Base-by-base conservation (phyloP, 2,797 vertebrate species). In the Lateolabrax maculatus region DNA sequence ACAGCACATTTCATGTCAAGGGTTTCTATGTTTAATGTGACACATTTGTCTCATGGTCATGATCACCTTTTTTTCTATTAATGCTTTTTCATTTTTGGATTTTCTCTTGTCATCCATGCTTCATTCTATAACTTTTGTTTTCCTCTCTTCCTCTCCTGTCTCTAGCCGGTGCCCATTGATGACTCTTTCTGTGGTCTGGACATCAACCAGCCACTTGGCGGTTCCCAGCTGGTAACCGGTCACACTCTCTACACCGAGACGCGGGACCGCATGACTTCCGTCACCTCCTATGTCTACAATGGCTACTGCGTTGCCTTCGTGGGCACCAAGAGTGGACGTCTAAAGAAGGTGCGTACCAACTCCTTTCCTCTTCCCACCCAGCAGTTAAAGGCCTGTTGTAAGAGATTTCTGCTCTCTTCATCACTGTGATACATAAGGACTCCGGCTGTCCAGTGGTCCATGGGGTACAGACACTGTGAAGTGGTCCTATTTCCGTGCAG, bases 131-230 rank as follows among this genome's bases (percentile, higher is more conserved):
- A 78, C 48, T 10, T 57, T 1, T 37, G n/a, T 57, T 62, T 3
- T 19, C 5, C 21, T 70, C 21, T 55, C 52, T n/a, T n/a, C n/a
- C n/a, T n/a, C n/a, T n/a, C n/a, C n/a, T 71, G 29, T 23, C 65
- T 89, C 41, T 83, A 99, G 98, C 98, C 98, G 1, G 98, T 99
- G 68, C 98, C 98, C 77, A 99, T 99, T 0, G 98, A 99, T 25
- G 98, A 99, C 93, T 97, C 97, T 9, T 99, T 99, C 96, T 99
- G 98, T 0, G 98, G 98, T 65, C 93, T 99, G 52, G 98, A 99
- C 95, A 99, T 99, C 95, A 99, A 99, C 95, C 98, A 99, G 93
- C 98, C 63, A 0, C 96, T 99, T 1, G 98, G 98, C 18, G 98
- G 98, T 69, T 98, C 97, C 0, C 95, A 95, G 41, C 95, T 99